These are phyloP conservation scores for Drosophila lutescens DNA, from an alignment of 2,888 invertebrate genomes.

Conservation along the genomic window DNA sequence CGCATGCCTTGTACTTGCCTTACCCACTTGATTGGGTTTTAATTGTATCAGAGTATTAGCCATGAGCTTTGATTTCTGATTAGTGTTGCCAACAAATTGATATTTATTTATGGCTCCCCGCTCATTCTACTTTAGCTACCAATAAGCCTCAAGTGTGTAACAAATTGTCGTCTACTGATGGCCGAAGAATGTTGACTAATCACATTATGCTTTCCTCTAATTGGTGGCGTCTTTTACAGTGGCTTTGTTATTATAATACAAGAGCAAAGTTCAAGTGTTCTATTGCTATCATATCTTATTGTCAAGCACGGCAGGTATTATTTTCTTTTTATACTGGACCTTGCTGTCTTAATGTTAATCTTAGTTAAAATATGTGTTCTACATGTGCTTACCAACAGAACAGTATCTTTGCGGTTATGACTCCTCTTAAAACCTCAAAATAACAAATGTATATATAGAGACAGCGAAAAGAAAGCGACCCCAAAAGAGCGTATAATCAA, in stretches of 20 bases:
- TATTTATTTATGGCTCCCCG: conserved; percentile 41
- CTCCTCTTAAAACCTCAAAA: neutral
- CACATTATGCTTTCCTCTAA: neutral
- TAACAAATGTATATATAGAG: neutral
- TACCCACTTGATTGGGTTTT: conserved; percentile 43
- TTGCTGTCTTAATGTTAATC: neutral
- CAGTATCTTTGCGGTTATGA: conserved; percentile 21
- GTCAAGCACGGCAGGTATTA: neutral
- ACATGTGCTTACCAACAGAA: neutral
- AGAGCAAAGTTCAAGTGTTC: neutral
- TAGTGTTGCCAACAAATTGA: conserved; percentile 28
- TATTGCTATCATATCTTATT: conserved; percentile 12
- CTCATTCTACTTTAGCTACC: conserved; percentile 4
- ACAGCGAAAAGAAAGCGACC: conserved; percentile 29
- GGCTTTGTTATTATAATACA: neutral
- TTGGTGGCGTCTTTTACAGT: neutral
- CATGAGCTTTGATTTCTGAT: conserved; percentile 57
- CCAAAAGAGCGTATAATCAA: conserved; percentile 10
- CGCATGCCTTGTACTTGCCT: conserved; percentile 11
- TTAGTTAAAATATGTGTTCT: neutral
- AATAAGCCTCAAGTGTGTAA: conserved; percentile 14
- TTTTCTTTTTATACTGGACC: neutral
- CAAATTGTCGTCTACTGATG: conserved; percentile 27
- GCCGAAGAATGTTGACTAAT: neutral
- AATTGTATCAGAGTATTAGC: conserved; percentile 59